A percentile compares a stretch with the other conserved stretches of the same genome.
Evolutionary conservation across 2,888 invertebrate species (phyloP).

Genomic region (Ptychoptera contaminata): DNA sequence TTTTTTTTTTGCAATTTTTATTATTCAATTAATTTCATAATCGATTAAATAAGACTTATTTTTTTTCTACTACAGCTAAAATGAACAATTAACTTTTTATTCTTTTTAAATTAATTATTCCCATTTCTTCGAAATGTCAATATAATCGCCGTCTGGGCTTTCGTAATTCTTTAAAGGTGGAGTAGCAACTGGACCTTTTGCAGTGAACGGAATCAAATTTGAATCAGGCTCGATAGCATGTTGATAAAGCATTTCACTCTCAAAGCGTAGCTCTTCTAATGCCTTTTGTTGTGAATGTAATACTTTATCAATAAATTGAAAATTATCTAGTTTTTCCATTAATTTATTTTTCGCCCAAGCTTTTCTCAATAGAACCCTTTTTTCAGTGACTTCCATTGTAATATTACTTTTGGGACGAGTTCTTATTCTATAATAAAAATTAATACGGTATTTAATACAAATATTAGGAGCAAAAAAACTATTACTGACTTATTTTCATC

Average conservation of each 20-base stretch:
- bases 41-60: too few relatives aligned
- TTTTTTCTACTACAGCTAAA: too few relatives aligned
- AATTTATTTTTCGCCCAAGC: slow-evolving; percentile 60
- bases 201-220: slow-evolving; percentile 47
- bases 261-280: slow-evolving; percentile 57
- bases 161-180: slow-evolving; percentile 69
- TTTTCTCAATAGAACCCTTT: slow-evolving; percentile 48
- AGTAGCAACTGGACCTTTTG: slow-evolving; percentile 63
- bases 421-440: slow-evolving; percentile 29
- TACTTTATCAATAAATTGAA: slow-evolving; percentile 51
- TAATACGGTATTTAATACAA: slow-evolving; percentile 6
- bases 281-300: slow-evolving; percentile 59
- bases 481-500: slow-evolving; percentile 44
- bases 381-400: slow-evolving; percentile 43
- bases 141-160: slow-evolving; percentile 81
- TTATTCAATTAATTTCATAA: too few relatives aligned
- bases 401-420: slow-evolving; percentile 34
- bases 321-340: slow-evolving; percentile 44
- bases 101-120: slow-evolving; percentile 25
- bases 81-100: too few relatives aligned
- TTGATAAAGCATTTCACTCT: slow-evolving; percentile 74
- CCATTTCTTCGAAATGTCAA: slow-evolving; percentile 68
- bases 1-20: too few relatives aligned
- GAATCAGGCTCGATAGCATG: slow-evolving; percentile 72
- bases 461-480: slow-evolving; percentile 5